phyloP scores from a whole-genome alignment of 1,140 invertebrate genomes.

The Panulirus ornatus region DNA sequence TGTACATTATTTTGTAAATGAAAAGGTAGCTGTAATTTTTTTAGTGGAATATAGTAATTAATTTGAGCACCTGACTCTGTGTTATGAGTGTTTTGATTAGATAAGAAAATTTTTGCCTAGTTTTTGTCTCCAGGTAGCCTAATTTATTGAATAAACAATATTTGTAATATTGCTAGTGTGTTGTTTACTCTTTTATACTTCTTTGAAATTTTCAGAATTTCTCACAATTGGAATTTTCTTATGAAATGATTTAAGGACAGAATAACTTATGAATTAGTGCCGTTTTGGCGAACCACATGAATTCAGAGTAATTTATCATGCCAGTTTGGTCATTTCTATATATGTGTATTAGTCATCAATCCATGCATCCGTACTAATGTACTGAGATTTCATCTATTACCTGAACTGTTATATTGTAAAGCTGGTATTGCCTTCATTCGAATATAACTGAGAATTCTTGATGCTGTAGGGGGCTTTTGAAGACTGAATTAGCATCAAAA shows the following conservation, averaged over 20 bases:
- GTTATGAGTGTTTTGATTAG: neutral
- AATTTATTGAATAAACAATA: neutral
- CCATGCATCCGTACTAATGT: too few species aligned
- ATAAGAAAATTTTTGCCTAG: neutral
- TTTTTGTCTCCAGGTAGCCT: neutral
- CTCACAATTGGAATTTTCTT: neutral
- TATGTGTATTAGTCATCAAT: too few species aligned
- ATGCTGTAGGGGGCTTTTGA: too few species aligned
- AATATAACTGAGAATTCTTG: too few species aligned
- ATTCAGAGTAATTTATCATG: too few species aligned
- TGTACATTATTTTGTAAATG: constrained; percentile 9
- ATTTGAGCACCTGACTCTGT: neutral
- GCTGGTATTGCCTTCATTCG: too few species aligned
- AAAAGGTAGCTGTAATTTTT: neutral
- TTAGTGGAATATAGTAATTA: neutral
- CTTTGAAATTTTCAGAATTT: neutral
- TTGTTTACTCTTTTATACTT: neutral
- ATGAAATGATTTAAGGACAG: neutral
- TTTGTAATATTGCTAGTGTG: neutral
- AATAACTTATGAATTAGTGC: too few species aligned
- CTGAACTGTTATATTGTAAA: too few species aligned
- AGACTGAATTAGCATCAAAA: too few species aligned
- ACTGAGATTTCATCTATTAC: too few species aligned
- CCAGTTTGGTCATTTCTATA: too few species aligned
- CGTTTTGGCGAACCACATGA: too few species aligned